phyloP scores from a whole-genome alignment of 2,797 vertebrate species.

The Ctenopoma kingsleyae region DNA sequence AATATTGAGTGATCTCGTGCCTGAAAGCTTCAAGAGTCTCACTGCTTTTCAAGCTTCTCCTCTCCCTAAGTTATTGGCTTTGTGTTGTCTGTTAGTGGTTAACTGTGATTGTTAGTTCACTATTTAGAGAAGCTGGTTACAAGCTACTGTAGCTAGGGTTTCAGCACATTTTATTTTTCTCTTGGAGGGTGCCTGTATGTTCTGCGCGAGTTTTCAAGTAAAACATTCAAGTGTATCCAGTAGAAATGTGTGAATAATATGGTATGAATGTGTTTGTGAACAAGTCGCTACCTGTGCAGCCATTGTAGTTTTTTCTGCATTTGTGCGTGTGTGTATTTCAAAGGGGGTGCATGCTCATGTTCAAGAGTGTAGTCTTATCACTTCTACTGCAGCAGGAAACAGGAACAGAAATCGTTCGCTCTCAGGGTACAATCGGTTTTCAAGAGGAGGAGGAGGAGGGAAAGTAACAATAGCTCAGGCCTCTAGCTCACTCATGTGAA shows the following conservation, averaged over 20 bases:
- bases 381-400: constrained; percentile 72
- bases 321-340: constrained; percentile 20
- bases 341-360: constrained; percentile 18
- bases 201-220: constrained; percentile 34
- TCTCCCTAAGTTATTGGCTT: constrained; percentile 22
- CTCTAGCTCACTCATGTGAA: constrained; percentile 55
- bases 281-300: constrained; percentile 23
- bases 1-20: constrained; percentile 51
- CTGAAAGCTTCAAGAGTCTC: constrained; percentile 55
- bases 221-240: constrained; percentile 38
- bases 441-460: constrained; percentile 34
- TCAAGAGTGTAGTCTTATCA: constrained; percentile 61
- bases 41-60: constrained; percentile 38
- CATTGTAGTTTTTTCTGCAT: constrained; percentile 27
- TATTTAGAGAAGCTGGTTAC: constrained; percentile 48
- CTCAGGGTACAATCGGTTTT: constrained; percentile 83
- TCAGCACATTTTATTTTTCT: constrained; percentile 50
- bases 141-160: constrained; percentile 34
- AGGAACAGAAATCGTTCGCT: constrained; percentile 76
- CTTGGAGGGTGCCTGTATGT: constrained; percentile 50
- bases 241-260: constrained; percentile 35
- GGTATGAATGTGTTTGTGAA: constrained; percentile 19
- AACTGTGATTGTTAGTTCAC: constrained; percentile 39
- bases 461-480: constrained; percentile 80
- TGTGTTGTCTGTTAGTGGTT: constrained; percentile 36